These are phyloP conservation scores for Anoplopoma fimbria DNA, from an alignment of 2,113 vertebrate species.

Conservation along the genomic window DNA sequence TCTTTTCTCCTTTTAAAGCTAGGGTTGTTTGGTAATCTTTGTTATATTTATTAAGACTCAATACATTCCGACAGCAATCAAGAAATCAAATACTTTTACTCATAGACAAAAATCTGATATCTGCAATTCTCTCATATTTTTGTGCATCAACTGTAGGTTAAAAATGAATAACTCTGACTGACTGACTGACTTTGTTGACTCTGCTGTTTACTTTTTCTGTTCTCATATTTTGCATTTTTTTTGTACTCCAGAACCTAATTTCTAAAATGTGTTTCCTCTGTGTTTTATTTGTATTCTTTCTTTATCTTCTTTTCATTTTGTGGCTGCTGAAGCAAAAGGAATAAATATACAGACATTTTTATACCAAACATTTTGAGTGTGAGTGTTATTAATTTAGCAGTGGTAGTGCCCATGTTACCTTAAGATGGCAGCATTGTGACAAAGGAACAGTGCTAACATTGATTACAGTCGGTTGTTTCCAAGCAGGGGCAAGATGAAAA, in stretches of 20 bases:
- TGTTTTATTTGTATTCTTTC: background rate
- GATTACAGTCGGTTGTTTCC: background rate
- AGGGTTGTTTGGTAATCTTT: background rate
- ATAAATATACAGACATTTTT: constrained; percentile 31
- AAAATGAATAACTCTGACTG: background rate
- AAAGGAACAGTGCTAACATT: background rate
- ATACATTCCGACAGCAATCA: background rate
- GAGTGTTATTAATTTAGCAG: background rate
- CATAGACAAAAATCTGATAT: no score
- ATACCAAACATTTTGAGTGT: background rate
- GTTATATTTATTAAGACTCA: background rate
- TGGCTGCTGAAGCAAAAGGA: background rate
- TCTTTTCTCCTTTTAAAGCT: background rate
- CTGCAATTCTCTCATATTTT: no score
- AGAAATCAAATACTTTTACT: background rate
- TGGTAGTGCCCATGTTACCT: background rate
- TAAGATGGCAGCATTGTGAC: constrained; percentile 40
- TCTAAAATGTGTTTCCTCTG: background rate
- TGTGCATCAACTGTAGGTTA: no score
- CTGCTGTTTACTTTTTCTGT: background rate
- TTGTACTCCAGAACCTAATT: background rate
- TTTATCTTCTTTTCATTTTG: background rate
- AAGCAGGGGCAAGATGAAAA: background rate
- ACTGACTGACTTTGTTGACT: background rate
- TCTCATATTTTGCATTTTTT: background rate